Evolutionary conservation across 2,113 vertebrate genomes (phyloP).

Genomic region (Callospermophilus lateralis): DNA sequence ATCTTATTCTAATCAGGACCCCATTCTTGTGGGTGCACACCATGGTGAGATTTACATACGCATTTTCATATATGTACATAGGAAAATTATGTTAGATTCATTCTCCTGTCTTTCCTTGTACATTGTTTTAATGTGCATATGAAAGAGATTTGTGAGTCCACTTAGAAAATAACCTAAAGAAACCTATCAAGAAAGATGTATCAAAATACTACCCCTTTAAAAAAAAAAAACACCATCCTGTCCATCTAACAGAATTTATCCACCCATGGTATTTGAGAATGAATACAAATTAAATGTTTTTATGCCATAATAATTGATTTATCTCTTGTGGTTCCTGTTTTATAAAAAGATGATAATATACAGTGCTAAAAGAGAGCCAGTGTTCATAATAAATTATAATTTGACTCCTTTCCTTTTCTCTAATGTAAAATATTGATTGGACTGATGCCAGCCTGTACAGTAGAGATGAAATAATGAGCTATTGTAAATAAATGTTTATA

Average conservation of each 20-base stretch:
- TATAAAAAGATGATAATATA: constrained; percentile 39
- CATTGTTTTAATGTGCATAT: constrained; percentile 58
- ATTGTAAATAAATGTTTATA: constrained; percentile 41
- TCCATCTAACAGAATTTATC: neutral
- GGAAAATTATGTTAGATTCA: no score
- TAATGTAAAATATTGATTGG: constrained; percentile 30
- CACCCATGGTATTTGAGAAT: constrained; percentile 56
- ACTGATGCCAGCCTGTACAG: neutral
- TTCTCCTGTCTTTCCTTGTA: neutral
- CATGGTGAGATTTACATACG: no score
- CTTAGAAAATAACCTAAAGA: constrained; percentile 16
- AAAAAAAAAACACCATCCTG: neutral
- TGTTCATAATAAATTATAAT: neutral
- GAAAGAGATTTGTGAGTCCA: constrained; percentile 60
- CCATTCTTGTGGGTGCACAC: no score
- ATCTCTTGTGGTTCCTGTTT: constrained; percentile 34
- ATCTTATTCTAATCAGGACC: no score
- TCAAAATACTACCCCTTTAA: no score
- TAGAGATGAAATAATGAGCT: constrained; percentile 41
- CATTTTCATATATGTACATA: no score
- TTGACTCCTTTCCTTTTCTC: constrained; percentile 21
- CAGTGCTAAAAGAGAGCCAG: constrained; percentile 7
- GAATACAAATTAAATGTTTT: constrained; percentile 62
- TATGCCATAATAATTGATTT: constrained; percentile 1
- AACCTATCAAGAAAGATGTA: no score